These are phyloP conservation scores for Euphysa ruthae DNA, from an alignment of 30 jellyfish, hydroid and myxozoan species.

Conservation along the genomic window DNA sequence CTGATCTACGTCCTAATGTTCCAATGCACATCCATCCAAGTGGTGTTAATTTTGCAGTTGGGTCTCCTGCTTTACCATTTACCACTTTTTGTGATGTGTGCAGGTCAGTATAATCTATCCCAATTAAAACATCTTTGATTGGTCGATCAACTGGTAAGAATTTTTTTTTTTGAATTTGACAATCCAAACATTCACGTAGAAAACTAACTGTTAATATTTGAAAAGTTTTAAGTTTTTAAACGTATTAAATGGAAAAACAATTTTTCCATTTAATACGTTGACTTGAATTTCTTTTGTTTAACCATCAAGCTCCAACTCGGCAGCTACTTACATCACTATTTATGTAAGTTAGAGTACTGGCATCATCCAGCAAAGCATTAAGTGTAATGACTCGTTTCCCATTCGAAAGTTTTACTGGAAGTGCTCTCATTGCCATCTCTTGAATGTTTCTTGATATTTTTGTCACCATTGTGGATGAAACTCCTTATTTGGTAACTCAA, in stretches of 20 bases:
- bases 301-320: neutral
- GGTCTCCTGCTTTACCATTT: neutral
- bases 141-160: neutral
- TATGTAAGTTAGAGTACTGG: slow-evolving; percentile 42
- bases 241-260: too few species aligned
- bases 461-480: too few species aligned
- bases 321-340: slow-evolving; percentile 42
- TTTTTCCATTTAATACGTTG: too few species aligned
- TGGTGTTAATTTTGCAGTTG: neutral
- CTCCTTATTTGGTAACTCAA: too few species aligned
- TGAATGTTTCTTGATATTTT: too few species aligned
- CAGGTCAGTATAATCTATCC: slow-evolving; percentile 26
- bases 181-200: neutral
- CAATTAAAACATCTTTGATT: slow-evolving; percentile 17
- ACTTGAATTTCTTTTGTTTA: neutral
- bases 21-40: neutral
- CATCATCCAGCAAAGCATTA: slow-evolving; percentile 46
- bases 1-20: neutral
- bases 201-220: neutral
- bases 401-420: slow-evolving; percentile 39
- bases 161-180: neutral
- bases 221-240: neutral
- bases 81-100: slow-evolving; percentile 15
- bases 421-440: slow-evolving; percentile 26
- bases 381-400: slow-evolving; percentile 18